Evolutionary conservation across 2,888 invertebrate species (phyloP).

Genomic region (Melitaea athalia): DNA sequence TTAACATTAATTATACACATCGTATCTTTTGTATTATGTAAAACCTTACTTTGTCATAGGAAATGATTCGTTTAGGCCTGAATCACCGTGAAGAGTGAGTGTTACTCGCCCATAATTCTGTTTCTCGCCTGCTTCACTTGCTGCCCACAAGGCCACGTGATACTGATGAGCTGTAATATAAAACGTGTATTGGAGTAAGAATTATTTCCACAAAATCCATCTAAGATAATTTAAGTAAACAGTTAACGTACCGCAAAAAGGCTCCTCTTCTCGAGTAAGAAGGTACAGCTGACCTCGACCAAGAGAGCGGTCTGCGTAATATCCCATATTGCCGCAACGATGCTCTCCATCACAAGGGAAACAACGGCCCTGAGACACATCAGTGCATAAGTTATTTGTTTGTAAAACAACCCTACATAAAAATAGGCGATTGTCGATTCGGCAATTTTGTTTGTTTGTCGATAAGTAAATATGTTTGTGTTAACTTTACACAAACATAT

Average conservation of each 20-base stretch:
- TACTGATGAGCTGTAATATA: constrained; percentile 89
- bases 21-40: neutral
- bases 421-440: too few species aligned
- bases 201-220: neutral
- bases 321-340: constrained; percentile 95
- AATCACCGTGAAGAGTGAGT: constrained; percentile 90
- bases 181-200: neutral
- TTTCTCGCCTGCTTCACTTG: constrained; percentile 72
- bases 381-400: neutral
- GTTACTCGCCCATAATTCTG: constrained; percentile 91
- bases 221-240: neutral
- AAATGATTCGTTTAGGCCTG: constrained; percentile 93
- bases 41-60: constrained; percentile 89
- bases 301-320: constrained; percentile 92
- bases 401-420: constrained; percentile 31
- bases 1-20: too few species aligned
- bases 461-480: too few species aligned
- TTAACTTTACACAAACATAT: too few species aligned
- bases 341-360: constrained; percentile 79
- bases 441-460: too few species aligned
- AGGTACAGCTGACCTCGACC: constrained; percentile 94
- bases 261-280: constrained; percentile 94
- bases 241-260: constrained; percentile 89
- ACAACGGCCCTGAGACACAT: constrained; percentile 66
- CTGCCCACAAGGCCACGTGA: constrained; percentile 90